phyloP scores from a whole-genome alignment of 2,888 invertebrate genomes.

The Caenorhabditis wallacei region DNA sequence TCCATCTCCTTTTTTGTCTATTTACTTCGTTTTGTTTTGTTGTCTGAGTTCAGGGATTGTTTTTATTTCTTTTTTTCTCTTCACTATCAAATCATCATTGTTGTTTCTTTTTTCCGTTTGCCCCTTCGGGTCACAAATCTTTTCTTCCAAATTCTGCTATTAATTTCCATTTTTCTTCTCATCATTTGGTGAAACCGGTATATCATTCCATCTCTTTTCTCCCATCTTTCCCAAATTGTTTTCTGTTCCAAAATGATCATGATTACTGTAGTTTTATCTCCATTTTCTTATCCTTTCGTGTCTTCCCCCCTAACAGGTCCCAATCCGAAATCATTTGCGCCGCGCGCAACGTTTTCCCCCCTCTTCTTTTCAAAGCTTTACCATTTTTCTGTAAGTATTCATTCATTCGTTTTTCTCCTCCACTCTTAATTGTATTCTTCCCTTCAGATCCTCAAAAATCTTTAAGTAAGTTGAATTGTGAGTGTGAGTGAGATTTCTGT shows the following conservation, averaged over 20 bases:
- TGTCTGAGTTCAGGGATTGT: constrained; percentile 57
- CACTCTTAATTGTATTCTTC: constrained; percentile 1
- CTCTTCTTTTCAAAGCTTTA: constrained; percentile 7
- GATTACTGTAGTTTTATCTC: constrained; percentile 28
- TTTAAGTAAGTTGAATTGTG: constrained; percentile 1
- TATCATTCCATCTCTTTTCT: constrained; percentile 32
- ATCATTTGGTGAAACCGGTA: constrained; percentile 49
- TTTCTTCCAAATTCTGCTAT: constrained; percentile 35
- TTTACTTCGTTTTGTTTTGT: constrained; percentile 29
- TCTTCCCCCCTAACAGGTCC: not conserved
- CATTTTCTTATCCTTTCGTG: not conserved
- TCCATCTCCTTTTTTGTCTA: constrained; percentile 13
- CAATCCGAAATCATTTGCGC: constrained; percentile 38
- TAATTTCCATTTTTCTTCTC: constrained; percentile 20
- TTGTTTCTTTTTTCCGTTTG: constrained; percentile 27
- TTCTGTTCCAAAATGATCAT: constrained; percentile 14
- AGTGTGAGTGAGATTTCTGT: constrained; percentile 30
- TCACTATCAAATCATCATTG: constrained; percentile 56
- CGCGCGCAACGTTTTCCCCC: constrained; percentile 34
- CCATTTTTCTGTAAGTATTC: constrained; percentile 21
- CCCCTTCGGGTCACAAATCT: constrained; percentile 42
- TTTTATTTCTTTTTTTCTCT: constrained; percentile 19
- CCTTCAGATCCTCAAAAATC: constrained; percentile 6
- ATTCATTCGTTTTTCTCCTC: constrained; percentile 12
- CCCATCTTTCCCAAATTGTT: constrained; percentile 11